Conservation (phyloP, 2,113 vertebrate genomes). For the Nycticryphes semicollaris region DNA sequence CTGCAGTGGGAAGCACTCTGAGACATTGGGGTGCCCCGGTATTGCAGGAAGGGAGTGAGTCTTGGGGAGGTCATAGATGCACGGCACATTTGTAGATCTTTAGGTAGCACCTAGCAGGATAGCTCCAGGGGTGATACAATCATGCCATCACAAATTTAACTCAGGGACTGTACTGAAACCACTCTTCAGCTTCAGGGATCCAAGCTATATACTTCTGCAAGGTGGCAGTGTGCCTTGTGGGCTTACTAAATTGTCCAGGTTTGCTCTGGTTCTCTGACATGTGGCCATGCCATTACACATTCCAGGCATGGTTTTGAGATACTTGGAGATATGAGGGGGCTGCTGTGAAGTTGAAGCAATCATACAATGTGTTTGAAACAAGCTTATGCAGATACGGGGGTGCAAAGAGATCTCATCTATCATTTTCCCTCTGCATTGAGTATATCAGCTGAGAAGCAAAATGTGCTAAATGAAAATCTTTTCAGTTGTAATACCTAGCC, state of each 20-base stretch:
- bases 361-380: not conserved
- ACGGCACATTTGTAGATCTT: not conserved
- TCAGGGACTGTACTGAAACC: not conserved
- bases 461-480: conserved; percentile 15
- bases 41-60: not conserved
- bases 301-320: not conserved
- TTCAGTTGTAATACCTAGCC: not conserved
- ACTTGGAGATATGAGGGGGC: not conserved
- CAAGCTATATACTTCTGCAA: not conserved
- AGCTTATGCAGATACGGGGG: not conserved
- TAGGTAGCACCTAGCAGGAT: not conserved
- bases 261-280: not conserved
- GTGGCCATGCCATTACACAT: not conserved
- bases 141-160: not conserved
- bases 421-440: not conserved
- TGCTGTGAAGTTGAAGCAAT: conserved; percentile 4
- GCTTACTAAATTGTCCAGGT: not conserved
- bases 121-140: not conserved
- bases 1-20: not conserved
- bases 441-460: not conserved
- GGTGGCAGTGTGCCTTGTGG: not conserved
- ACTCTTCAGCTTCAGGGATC: not conserved
- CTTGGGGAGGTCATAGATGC: not conserved
- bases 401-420: not conserved
- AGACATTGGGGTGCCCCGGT: not conserved